Percentiles rank a stretch among this genome's conserved stretches.
Conservation (phyloP, 1,140 invertebrate genomes). For the Drosophila athabasca region DNA sequence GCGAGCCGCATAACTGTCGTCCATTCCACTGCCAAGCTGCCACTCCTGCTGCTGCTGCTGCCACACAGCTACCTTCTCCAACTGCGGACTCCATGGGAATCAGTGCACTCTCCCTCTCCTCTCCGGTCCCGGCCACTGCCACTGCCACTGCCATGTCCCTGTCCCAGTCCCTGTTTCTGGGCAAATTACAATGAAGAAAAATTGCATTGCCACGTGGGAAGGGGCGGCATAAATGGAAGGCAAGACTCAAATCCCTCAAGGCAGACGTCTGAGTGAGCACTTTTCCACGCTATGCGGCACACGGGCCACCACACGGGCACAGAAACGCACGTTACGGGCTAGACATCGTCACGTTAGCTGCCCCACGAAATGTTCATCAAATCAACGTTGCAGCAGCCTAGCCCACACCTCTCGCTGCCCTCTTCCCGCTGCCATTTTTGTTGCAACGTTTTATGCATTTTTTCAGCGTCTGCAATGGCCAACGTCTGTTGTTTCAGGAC, state of each 20-base stretch:
- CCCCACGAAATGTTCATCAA: conserved; percentile 74
- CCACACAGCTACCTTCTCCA: background rate
- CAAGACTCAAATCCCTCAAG: conserved; percentile 66
- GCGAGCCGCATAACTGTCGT: conserved; percentile 56
- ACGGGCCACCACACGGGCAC: too few species aligned
- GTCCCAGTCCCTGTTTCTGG: conserved; percentile 12
- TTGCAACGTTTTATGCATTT: conserved; percentile 82
- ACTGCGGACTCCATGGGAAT: conserved; percentile 41
- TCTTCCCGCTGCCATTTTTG: conserved; percentile 52
- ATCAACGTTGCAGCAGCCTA: conserved; percentile 73
- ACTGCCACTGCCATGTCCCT: too few species aligned
- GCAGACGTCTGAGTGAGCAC: conserved; percentile 68
- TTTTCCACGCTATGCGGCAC: conserved; percentile 36
- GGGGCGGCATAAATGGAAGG: background rate
- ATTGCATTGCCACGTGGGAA: conserved; percentile 59
- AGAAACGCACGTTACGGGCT: conserved; percentile 72
- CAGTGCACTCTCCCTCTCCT: conserved; percentile 60
- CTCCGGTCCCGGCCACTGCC: background rate
- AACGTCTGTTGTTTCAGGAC: conserved; percentile 77
- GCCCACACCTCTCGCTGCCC: conserved; percentile 6
- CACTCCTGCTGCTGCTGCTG: background rate
- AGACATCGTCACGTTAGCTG: conserved; percentile 74
- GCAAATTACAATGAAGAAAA: conserved; percentile 80
- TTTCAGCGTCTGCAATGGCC: conserved; percentile 70
- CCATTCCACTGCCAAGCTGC: conserved; percentile 39